Conservation (phyloP, 2,888 invertebrate genomes). For the Xestia rhomboidea region DNA sequence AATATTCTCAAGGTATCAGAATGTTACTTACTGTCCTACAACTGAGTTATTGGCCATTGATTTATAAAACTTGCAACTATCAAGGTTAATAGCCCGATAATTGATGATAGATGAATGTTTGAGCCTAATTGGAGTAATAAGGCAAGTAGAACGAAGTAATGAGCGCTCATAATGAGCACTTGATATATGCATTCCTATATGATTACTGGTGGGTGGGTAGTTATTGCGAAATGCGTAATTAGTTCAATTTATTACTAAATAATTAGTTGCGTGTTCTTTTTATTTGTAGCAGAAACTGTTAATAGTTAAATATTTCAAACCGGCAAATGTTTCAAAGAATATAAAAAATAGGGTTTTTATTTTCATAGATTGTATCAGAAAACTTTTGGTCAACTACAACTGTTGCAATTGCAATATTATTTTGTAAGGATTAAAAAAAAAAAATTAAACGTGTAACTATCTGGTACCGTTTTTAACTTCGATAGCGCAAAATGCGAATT, state of each 20-base stretch:
- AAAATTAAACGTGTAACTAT: background rate
- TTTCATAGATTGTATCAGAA: slow-evolving; percentile 1
- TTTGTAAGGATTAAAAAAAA: background rate
- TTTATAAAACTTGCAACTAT: slow-evolving; percentile 59
- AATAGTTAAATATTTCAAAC: background rate
- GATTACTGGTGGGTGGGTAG: slow-evolving; percentile 26
- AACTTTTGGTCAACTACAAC: too few relatives aligned
- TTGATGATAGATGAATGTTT: slow-evolving; percentile 55
- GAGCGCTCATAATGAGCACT: slow-evolving; percentile 55
- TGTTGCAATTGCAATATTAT: too few relatives aligned
- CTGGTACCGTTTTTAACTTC: background rate
- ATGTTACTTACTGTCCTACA: slow-evolving; percentile 45
- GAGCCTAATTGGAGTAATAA: slow-evolving; percentile 59
- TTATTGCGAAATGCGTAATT: slow-evolving; percentile 46
- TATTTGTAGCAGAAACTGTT: background rate
- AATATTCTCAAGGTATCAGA: slow-evolving; percentile 59
- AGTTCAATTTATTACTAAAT: slow-evolving; percentile 44
- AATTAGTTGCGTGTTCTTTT: slow-evolving; percentile 9
- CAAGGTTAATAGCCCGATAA: slow-evolving; percentile 66
- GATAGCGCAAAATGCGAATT: background rate
- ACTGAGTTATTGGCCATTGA: slow-evolving; percentile 54
- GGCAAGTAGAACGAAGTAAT: slow-evolving; percentile 58
- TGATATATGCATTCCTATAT: slow-evolving; percentile 50
- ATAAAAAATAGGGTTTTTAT: background rate
- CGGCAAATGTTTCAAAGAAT: background rate